Conservation (phyloP, 1,140 invertebrate species). For the Hydropsyche tenuis region DNA sequence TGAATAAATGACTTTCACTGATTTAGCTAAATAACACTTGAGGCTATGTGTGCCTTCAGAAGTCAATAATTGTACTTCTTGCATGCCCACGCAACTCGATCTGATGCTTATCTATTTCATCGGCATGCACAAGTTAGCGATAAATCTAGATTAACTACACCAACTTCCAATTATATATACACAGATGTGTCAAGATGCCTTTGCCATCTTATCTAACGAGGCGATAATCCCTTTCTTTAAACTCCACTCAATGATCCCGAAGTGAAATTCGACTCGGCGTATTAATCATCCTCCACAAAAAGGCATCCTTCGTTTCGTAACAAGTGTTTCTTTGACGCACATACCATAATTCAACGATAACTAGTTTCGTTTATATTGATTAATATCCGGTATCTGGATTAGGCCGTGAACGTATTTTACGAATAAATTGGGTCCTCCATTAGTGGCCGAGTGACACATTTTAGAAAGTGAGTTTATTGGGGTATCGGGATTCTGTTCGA, state of each 20-base stretch:
- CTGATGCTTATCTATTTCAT: constrained; percentile 12
- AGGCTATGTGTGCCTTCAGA: constrained; percentile 2
- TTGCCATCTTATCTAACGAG: too few species aligned
- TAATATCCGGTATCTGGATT: constrained; percentile 7
- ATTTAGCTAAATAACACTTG: neutral
- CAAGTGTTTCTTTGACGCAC: neutral
- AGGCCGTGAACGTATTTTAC: neutral
- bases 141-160: constrained; percentile 23
- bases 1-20: constrained; percentile 27
- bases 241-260: neutral
- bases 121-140: constrained; percentile 2
- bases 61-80: neutral
- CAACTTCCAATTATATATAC: constrained; percentile 1
- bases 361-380: constrained; percentile 3
- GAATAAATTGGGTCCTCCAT: too few species aligned
- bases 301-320: constrained; percentile 8
- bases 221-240: neutral
- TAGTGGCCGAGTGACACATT: constrained; percentile 21
- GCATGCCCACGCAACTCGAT: constrained; percentile 18
- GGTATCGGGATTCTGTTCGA: neutral
- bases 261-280: constrained; percentile 4
- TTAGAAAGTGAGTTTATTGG: constrained; percentile 33
- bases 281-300: constrained; percentile 14
- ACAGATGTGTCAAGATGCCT: neutral
- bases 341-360: constrained; percentile 13